Evolutionary conservation across 1,140 invertebrate genomes (phyloP).

Genomic region (Brachionus rubens): DNA sequence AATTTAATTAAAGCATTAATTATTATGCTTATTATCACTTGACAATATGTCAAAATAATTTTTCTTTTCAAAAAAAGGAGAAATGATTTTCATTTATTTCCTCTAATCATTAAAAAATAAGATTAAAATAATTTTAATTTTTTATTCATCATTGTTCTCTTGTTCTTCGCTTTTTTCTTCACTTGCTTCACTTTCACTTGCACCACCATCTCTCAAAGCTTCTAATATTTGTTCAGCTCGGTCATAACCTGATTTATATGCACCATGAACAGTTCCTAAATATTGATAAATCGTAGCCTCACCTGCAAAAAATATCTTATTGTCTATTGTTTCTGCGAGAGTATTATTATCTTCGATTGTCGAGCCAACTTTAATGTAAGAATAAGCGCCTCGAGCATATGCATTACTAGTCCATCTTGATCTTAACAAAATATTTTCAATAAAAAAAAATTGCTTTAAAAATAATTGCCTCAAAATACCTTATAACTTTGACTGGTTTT

Average conservation of each 20-base stretch:
- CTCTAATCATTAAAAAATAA: too few relatives aligned
- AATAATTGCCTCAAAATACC: background rate
- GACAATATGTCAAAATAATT: too few relatives aligned
- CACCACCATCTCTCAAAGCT: too few relatives aligned
- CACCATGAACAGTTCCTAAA: slow-evolving; percentile 89
- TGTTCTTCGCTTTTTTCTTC: background rate
- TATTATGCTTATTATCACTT: too few relatives aligned
- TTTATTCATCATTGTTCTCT: too few relatives aligned
- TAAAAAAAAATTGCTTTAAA: background rate
- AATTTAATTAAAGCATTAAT: too few relatives aligned
- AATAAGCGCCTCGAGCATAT: background rate
- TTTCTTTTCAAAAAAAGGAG: too few relatives aligned
- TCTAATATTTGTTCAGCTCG: slow-evolving; percentile 60
- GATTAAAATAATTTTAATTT: too few relatives aligned
- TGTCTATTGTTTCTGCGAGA: slow-evolving; percentile 57
- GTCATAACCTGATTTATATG: slow-evolving; percentile 80
- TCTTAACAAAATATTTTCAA: background rate
- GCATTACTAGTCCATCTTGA: slow-evolving; percentile 27
- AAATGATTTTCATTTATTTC: too few relatives aligned
- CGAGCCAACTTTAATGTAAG: slow-evolving; percentile 47
- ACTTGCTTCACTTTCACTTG: background rate
- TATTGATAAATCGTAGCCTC: slow-evolving; percentile 89
- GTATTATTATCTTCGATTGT: background rate
- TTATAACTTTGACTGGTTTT: slow-evolving; percentile 1
- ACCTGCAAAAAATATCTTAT: slow-evolving; percentile 80